Percentiles rank a stretch among this genome's conserved stretches.
Conservation (phyloP, 35 echinoderm and acorn worm genomes). For the Acanthaster planci region DNA sequence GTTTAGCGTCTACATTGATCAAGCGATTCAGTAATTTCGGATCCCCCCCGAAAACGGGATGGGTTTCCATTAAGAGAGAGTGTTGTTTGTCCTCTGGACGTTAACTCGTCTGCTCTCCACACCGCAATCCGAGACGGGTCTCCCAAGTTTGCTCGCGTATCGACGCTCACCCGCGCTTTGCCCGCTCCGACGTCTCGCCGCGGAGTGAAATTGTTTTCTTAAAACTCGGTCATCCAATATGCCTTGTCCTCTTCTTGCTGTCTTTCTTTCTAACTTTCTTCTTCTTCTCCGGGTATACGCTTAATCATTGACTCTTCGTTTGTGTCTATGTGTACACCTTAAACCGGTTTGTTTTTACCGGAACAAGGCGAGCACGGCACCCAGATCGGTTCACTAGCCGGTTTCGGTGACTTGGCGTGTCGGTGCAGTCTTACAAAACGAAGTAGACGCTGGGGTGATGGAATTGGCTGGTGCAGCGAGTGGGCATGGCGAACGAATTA, state of each 20-base stretch:
- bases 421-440: no score
- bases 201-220: constrained; percentile 21
- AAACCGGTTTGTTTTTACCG: neutral
- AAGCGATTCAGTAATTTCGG: constrained; percentile 16
- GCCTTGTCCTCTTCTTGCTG: neutral
- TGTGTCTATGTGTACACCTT: constrained; percentile 12
- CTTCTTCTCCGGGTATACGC: neutral
- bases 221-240: constrained; percentile 4
- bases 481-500: no score
- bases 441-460: no score
- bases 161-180: neutral
- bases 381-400: neutral
- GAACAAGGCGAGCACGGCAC: neutral
- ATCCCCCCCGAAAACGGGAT: neutral
- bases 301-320: constrained; percentile 14
- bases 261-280: no score
- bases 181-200: neutral
- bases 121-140: neutral
- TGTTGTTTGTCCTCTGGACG: neutral
- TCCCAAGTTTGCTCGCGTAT: constrained; percentile 11
- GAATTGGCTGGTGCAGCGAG: no score
- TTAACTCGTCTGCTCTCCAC: constrained; percentile 2
- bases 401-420: no score
- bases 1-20: no score
- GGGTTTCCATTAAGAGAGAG: constrained; percentile 5